Conservation (phyloP, 2,797 vertebrate species). For the Hippocampus kuda region DNA sequence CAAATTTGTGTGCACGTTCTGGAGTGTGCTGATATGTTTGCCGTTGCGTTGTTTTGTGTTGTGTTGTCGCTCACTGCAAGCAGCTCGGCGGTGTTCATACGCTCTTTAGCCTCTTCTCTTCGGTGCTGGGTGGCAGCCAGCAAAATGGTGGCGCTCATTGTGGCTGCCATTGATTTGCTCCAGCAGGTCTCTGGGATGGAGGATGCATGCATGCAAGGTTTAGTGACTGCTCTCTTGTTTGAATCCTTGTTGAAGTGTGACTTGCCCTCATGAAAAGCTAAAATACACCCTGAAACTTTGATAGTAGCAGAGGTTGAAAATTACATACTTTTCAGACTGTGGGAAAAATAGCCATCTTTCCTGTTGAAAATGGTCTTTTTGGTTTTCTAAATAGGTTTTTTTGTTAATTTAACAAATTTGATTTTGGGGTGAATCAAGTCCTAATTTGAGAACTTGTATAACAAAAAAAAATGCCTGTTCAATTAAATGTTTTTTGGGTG, state of each 20-base stretch:
- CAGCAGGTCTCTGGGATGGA: constrained; percentile 53
- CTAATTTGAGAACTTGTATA: too few species aligned
- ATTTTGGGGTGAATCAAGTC: too few species aligned
- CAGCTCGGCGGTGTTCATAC: constrained; percentile 32
- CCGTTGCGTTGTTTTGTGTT: neutral
- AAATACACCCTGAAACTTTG: neutral
- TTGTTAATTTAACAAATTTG: too few species aligned
- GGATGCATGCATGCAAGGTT: constrained; percentile 12
- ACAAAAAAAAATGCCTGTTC: too few species aligned
- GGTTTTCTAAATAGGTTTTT: too few species aligned
- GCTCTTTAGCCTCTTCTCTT: constrained; percentile 47
- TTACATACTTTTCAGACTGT: neutral
- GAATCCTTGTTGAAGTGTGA: neutral
- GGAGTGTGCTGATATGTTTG: constrained; percentile 29
- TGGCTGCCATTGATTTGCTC: constrained; percentile 65
- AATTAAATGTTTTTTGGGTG: too few species aligned
- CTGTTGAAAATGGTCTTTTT: neutral
- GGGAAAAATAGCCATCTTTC: neutral
- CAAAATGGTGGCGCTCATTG: constrained; percentile 57
- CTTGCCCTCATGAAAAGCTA: neutral
- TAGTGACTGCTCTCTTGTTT: neutral
- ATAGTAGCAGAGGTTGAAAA: neutral
- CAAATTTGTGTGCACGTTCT: constrained; percentile 32
- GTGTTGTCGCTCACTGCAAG: constrained; percentile 32
- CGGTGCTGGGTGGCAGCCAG: constrained; percentile 52